phyloP scores from a whole-genome alignment of 2,888 invertebrate genomes.

The Gastrophysa polygoni region DNA sequence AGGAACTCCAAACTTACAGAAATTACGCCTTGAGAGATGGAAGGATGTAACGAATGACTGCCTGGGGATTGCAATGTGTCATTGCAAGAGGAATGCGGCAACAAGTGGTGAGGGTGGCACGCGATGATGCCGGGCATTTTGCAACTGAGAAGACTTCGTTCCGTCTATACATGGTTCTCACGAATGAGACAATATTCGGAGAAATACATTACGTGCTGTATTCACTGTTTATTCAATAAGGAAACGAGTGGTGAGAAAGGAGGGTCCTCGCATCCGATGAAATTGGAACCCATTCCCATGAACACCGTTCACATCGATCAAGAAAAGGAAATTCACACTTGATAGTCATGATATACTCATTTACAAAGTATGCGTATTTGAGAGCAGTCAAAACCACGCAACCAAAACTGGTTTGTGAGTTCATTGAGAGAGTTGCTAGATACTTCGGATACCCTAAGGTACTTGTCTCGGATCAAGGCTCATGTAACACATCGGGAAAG shows the following conservation, averaged over 20 bases:
- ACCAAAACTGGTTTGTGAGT: conserved; percentile 15
- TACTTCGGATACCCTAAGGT: conserved; percentile 26
- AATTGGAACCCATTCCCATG: conserved; percentile 35
- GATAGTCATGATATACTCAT: conserved; percentile 43
- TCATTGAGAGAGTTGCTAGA: conserved; percentile 23
- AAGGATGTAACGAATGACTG: conserved; percentile 19
- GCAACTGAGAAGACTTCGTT: conserved; percentile 46
- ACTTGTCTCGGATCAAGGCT: conserved; percentile 32
- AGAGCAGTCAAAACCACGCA: conserved; percentile 31
- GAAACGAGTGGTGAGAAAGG: conserved; percentile 37
- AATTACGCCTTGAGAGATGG: conserved; percentile 17
- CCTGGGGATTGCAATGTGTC: neutral
- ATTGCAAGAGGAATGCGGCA: conserved; percentile 42
- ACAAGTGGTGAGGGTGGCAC: conserved; percentile 35
- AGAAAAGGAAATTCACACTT: conserved; percentile 37
- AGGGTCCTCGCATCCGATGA: conserved; percentile 51
- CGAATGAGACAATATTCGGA: conserved; percentile 49
- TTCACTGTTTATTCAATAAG: conserved; percentile 52
- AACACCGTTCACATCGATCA: conserved; percentile 40
- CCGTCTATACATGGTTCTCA: conserved; percentile 47
- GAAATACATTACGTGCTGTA: conserved; percentile 50
- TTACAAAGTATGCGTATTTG: conserved; percentile 47
- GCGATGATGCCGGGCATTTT: conserved; percentile 52
- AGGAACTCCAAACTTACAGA: conserved; percentile 18
- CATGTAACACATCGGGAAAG: conserved; percentile 25